Evolutionary conservation across 2,797 vertebrate genomes (phyloP).

Genomic region (Dendrocincla fuliginosa): DNA sequence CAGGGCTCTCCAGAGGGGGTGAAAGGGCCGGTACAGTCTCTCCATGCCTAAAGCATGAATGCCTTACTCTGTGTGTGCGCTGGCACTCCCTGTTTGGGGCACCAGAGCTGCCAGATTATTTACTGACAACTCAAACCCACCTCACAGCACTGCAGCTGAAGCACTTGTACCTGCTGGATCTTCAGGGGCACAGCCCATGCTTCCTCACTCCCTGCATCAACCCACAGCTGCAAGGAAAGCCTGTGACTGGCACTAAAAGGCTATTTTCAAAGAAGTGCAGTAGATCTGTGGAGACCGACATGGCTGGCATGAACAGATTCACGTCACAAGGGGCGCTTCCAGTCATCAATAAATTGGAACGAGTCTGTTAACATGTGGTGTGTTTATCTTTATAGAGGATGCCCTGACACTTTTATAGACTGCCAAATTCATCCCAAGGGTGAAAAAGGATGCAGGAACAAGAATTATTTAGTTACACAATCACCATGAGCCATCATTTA

Average conservation of each 20-base stretch:
- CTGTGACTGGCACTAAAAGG: not conserved
- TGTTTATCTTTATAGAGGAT: constrained; percentile 25
- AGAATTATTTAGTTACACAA: not conserved
- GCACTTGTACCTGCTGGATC: not conserved
- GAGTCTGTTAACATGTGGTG: not conserved
- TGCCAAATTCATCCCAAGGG: constrained; percentile 14
- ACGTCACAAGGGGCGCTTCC: not conserved
- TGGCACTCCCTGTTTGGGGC: accelerated
- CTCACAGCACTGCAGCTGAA: not conserved
- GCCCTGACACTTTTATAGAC: constrained; percentile 37
- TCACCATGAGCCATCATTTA: not conserved
- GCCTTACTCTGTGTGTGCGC: not conserved
- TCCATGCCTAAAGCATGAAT: not conserved
- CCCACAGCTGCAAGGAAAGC: not conserved
- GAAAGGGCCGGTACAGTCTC: too few relatives aligned
- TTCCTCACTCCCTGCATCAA: not conserved
- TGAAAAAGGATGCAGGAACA: constrained; percentile 30
- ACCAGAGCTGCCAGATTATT: not conserved
- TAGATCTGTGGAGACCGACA: not conserved
- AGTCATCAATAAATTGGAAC: not conserved
- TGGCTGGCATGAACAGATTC: not conserved
- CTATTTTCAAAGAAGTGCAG: not conserved
- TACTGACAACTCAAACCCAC: not conserved
- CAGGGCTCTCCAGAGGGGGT: accelerated
- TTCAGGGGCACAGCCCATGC: accelerated